phyloP scores from a whole-genome alignment of 2,888 invertebrate genomes.

The Rotaria socialis region DNA sequence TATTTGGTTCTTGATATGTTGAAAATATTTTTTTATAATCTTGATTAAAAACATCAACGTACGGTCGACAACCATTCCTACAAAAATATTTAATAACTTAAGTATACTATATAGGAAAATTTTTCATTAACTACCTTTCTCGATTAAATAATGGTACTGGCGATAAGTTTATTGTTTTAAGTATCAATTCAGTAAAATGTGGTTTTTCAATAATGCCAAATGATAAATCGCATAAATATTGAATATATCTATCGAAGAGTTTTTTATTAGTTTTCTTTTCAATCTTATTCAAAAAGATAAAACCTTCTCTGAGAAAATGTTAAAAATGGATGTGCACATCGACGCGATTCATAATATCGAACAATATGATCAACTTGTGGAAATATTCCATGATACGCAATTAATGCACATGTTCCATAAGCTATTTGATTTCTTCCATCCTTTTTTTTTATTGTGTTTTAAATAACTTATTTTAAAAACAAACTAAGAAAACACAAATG shows the following conservation, averaged over 20 bases:
- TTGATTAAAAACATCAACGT: slow-evolving; percentile 38
- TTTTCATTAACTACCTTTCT: slow-evolving; percentile 5
- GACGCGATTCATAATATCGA: background rate
- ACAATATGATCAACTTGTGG: background rate
- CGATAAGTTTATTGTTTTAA: slow-evolving; percentile 22
- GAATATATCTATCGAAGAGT: background rate
- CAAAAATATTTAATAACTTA: no score
- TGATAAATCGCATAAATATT: slow-evolving; percentile 37
- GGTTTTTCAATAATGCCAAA: background rate
- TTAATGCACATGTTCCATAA: background rate
- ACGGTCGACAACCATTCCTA: slow-evolving; percentile 35
- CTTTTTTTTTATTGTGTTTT: background rate
- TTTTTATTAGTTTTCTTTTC: background rate
- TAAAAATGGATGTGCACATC: background rate
- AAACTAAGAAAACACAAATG: background rate
- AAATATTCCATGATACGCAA: background rate
- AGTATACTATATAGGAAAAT: no score
- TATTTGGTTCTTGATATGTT: background rate
- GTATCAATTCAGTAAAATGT: slow-evolving; percentile 25
- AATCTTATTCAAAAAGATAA: background rate
- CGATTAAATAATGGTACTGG: slow-evolving; percentile 42
- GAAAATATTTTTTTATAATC: slow-evolving; percentile 41
- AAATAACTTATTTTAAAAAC: background rate
- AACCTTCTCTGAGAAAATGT: slow-evolving; percentile 30
- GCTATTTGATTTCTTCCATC: background rate